Conservation (phyloP, 2,113 vertebrate genomes). For the Mus pahari region DNA sequence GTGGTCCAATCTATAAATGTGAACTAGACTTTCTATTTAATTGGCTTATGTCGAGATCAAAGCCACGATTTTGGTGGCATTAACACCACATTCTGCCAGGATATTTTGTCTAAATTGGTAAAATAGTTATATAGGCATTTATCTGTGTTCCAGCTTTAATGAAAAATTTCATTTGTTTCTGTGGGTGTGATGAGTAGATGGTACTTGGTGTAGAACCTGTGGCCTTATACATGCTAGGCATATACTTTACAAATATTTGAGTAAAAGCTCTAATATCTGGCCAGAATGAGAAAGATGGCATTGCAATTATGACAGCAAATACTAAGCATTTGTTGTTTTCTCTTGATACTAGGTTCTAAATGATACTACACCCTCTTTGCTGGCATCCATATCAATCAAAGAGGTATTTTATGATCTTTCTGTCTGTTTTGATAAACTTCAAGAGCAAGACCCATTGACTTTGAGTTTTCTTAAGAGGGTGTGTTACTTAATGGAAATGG, state of each 20-base stretch:
- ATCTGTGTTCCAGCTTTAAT: not conserved
- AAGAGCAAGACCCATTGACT: not conserved
- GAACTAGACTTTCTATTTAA: constrained; percentile 51
- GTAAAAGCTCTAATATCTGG: not conserved
- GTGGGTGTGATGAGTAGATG: not conserved
- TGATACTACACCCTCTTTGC: not conserved
- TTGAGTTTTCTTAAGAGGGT: not conserved
- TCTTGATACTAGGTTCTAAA: not conserved
- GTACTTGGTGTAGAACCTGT: not conserved
- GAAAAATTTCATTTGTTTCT: not conserved
- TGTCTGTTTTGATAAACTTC: not conserved
- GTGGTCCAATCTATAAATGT: constrained; percentile 18
- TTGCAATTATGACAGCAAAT: not conserved
- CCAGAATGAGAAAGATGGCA: not conserved
- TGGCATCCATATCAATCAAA: not conserved
- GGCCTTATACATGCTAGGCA: not conserved
- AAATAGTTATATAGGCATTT: constrained; percentile 14
- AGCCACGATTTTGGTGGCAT: not conserved
- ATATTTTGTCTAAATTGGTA: not conserved
- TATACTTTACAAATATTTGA: not conserved
- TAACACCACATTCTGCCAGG: not conserved
- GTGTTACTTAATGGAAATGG: not conserved
- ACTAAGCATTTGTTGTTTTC: not conserved
- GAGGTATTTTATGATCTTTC: not conserved
- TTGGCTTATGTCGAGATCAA: not conserved